These are phyloP conservation scores for Furcifer pardalis DNA, from an alignment of 2,797 vertebrate genomes.

Conservation along the genomic window DNA sequence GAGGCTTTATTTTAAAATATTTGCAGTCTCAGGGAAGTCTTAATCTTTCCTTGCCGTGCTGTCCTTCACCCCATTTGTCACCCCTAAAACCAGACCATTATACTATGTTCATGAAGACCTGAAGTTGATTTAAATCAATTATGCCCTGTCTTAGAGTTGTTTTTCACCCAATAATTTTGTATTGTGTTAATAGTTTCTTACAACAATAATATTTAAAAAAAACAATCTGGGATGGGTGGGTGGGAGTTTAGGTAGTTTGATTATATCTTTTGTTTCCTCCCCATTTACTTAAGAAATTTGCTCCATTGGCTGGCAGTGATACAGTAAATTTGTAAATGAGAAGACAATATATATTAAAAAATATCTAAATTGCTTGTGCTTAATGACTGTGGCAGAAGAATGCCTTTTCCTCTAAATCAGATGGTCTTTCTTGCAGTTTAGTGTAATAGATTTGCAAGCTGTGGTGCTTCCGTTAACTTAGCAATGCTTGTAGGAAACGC, in stretches of 20 bases:
- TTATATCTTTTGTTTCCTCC: conserved; percentile 85
- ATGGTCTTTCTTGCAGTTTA: conserved; percentile 89
- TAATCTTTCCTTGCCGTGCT: conserved; percentile 64
- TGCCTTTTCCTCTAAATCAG: conserved; percentile 89
- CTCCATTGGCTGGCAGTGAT: conserved; percentile 88
- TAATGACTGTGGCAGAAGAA: conserved; percentile 89
- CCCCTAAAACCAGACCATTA: not conserved
- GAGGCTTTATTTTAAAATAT: conserved; percentile 76
- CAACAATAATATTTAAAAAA: conserved; percentile 16
- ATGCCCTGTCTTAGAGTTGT: conserved; percentile 72
- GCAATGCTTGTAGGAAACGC: conserved; percentile 82
- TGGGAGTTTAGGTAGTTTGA: conserved; percentile 86
- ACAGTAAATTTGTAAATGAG: conserved; percentile 87
- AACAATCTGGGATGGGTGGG: conserved; percentile 59
- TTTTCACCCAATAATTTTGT: conserved; percentile 77
- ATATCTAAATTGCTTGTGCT: conserved; percentile 89
- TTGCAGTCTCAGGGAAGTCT: conserved; percentile 75
- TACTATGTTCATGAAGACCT: conserved; percentile 71
- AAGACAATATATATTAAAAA: conserved; percentile 76
- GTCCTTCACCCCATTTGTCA: conserved; percentile 44
- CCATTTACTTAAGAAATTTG: conserved; percentile 85
- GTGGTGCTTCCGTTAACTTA: conserved; percentile 81
- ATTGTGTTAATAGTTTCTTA: conserved; percentile 75
- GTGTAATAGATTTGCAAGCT: conserved; percentile 88
- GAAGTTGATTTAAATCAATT: conserved; percentile 82